Conservation (phyloP, 2,113 vertebrate genomes). For the Himantopus leucocephalus region DNA sequence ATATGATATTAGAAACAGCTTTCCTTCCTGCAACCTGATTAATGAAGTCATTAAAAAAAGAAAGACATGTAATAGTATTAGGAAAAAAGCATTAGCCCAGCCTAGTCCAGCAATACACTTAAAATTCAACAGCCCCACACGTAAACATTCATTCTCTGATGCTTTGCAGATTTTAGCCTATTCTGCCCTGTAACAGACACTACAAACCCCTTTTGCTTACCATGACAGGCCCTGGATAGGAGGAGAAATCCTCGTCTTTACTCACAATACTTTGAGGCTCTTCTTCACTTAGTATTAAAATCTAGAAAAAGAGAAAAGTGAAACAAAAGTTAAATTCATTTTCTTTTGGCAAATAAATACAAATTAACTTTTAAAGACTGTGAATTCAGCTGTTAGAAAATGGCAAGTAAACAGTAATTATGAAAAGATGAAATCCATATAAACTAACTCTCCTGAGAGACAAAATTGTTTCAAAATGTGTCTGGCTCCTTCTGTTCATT, state of each 20-base stretch:
- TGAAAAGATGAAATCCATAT: background rate
- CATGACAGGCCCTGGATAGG: slow-evolving; percentile 76
- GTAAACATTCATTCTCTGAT: background rate
- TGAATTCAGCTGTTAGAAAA: background rate
- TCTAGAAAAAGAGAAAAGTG: slow-evolving; percentile 23
- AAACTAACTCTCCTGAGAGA: background rate
- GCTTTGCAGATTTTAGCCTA: background rate
- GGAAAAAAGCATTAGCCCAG: background rate
- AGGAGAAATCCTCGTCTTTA: slow-evolving; percentile 64
- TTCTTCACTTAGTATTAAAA: slow-evolving; percentile 50
- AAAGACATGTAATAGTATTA: background rate
- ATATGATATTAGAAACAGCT: background rate
- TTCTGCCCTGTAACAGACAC: background rate
- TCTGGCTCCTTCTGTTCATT: background rate
- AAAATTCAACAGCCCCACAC: background rate
- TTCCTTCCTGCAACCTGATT: background rate
- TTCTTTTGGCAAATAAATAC: background rate
- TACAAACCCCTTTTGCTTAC: slow-evolving; percentile 51
- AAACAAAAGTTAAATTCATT: background rate
- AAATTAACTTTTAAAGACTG: background rate
- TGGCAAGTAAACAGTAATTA: background rate
- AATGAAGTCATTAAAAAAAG: background rate
- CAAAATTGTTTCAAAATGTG: background rate
- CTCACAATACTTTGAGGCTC: slow-evolving; percentile 27
- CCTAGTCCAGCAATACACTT: background rate